Conservation (phyloP, 2,888 invertebrate species). For the Meliscaeva auricollis region DNA sequence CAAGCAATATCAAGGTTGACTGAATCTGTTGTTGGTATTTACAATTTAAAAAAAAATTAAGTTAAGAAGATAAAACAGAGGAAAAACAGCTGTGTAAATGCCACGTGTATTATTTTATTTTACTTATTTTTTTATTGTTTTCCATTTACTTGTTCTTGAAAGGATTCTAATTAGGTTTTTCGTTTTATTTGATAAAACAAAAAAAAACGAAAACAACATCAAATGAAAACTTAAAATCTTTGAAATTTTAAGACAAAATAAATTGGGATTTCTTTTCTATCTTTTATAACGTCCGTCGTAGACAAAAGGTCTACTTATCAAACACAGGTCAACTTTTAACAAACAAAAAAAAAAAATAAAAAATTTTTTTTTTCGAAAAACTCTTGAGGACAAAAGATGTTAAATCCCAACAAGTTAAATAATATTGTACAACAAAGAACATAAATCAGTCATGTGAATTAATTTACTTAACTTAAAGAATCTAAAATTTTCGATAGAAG, state of each 20-base stretch:
- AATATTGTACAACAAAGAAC: background rate
- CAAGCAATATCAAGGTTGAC: constrained; percentile 23
- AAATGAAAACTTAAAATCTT: constrained; percentile 12
- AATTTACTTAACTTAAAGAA: background rate
- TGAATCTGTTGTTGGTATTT: background rate
- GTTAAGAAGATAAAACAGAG: constrained; percentile 25
- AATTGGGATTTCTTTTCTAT: background rate
- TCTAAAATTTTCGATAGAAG: no score
- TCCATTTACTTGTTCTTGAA: background rate
- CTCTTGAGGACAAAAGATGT: background rate
- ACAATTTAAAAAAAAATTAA: constrained; percentile 6
- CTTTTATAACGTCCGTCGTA: background rate
- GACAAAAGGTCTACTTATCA: background rate
- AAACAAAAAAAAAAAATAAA: no score
- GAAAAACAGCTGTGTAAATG: constrained; percentile 26
- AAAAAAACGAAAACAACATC: background rate
- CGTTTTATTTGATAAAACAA: constrained; percentile 1
- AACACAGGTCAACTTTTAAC: background rate
- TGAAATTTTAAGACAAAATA: background rate
- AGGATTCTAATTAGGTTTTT: constrained; percentile 27
- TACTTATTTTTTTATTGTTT: background rate
- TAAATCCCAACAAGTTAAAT: background rate
- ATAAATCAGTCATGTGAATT: background rate
- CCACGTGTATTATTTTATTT: constrained; percentile 10
- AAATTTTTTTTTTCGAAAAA: background rate